These are phyloP conservation scores for Indicator indicator DNA, from an alignment of 2,113 vertebrate genomes.

Conservation along the genomic window DNA sequence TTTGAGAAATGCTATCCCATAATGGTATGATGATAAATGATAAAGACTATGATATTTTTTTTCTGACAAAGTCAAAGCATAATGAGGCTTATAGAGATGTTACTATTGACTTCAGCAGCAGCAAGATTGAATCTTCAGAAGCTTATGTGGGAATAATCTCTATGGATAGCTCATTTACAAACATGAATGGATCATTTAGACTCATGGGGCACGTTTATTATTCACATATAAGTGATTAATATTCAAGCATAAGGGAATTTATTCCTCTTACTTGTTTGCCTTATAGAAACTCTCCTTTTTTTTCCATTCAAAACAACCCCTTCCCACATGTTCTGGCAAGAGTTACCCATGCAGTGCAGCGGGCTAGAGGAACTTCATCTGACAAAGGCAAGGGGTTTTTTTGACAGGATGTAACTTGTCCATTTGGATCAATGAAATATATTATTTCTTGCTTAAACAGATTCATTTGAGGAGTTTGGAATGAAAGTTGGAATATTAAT, in stretches of 20 bases:
- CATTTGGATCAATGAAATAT: not conserved
- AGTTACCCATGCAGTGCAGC: rapidly evolving
- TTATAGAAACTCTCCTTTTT: not conserved
- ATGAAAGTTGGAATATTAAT: constrained; percentile 10
- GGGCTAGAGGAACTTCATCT: not conserved
- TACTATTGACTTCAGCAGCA: constrained; percentile 1
- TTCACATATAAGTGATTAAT: constrained; percentile 46
- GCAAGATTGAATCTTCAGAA: not conserved
- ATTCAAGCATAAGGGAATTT: constrained; percentile 11
- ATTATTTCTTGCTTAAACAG: not conserved
- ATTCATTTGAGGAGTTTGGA: constrained; percentile 1
- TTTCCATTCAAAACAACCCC: not conserved
- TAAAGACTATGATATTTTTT: not conserved
- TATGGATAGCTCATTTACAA: constrained; percentile 34
- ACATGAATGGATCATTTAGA: constrained; percentile 29
- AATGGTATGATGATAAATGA: not conserved
- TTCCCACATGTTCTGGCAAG: not conserved
- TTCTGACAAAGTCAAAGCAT: not conserved
- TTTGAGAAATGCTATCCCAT: not conserved
- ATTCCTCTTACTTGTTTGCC: not conserved
- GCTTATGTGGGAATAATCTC: constrained; percentile 37
- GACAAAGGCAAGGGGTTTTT: not conserved
- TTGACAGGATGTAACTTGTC: not conserved
- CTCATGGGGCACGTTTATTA: constrained; percentile 26
- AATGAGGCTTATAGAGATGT: constrained; percentile 15